These are phyloP conservation scores for Homarus gammarus DNA, from an alignment of 2,888 invertebrate genomes.

Conservation along the genomic window DNA sequence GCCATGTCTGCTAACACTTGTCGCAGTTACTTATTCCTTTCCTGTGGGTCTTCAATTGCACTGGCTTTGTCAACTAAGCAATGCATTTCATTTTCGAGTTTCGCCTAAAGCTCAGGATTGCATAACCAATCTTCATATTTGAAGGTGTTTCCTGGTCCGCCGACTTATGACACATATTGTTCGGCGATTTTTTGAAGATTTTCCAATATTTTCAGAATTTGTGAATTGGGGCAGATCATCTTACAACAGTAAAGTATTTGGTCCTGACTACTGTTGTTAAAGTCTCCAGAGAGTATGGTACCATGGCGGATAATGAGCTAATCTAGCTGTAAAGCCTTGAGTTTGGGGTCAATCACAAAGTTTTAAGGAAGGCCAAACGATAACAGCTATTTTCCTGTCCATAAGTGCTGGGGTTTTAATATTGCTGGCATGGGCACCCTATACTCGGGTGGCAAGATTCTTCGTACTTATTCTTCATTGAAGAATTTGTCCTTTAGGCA, in stretches of 20 bases:
- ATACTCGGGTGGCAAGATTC: background rate
- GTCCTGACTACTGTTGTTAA: slow-evolving; percentile 10
- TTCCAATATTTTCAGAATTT: slow-evolving; percentile 11
- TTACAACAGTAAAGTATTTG: slow-evolving; percentile 19
- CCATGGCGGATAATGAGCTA: slow-evolving; percentile 14
- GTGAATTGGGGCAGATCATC: background rate
- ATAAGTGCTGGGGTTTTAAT: background rate
- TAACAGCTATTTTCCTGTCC: slow-evolving; percentile 28
- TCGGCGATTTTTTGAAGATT: slow-evolving; percentile 3
- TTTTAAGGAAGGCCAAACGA: slow-evolving; percentile 15
- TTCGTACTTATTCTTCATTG: background rate
- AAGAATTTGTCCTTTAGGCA: background rate
- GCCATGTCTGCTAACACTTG: background rate
- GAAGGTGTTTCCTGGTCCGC: background rate
- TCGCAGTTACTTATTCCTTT: background rate
- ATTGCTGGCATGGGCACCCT: background rate
- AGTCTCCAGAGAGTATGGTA: slow-evolving; percentile 9
- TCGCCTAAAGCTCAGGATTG: no score
- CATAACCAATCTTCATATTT: background rate
- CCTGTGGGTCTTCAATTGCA: background rate
- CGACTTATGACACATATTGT: background rate
- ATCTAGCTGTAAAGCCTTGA: background rate
- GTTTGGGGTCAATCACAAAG: background rate
- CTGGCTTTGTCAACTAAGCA: background rate
- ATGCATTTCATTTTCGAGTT: no score